Evolutionary conservation across 2,888 invertebrate genomes (phyloP), one percentile per base, ranked within the genome.

Genomic region (Oegoconia quadripuncta): DNA sequence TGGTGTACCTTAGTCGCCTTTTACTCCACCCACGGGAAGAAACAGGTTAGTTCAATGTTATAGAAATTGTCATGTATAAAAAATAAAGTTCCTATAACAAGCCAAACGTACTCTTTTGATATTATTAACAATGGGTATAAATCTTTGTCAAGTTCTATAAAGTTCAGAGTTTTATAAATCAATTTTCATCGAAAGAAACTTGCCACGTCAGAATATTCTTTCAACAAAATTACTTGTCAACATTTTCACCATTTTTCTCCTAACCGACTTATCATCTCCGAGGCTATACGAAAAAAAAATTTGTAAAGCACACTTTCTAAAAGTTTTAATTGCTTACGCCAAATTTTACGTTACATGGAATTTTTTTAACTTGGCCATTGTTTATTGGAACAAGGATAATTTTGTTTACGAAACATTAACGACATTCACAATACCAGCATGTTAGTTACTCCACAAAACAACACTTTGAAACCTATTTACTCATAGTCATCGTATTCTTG

Each of bases 281-380:
- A 43, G 43, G 42, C 45, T 34, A 35, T 39, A 31, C 34, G 44
- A 44, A 52, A 53, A 50, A 44, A 52, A 53, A 50, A 52, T 6
- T 17, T 50, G 48, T 48, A 42, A 47, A 55, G 57, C 39, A 46
- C 42, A 39, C 32, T 46, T 52, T 48, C 47, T 39, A 47, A 57
- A 61, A 59, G 41, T 63, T 66, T 59, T 59, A 62, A 63, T 64
- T 59, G 55, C 54, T 55, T 60, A 48, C 43, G 33, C 39, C 41
- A 48, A 53, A 54, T 41, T 59, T 55, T 34, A 51, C 43, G 48
- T 35, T 48, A 48, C 48, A 47, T 22, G 29, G 47, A 43, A 42
- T 46, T 47, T 36, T 48, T 48, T 50, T 37, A 39, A 42, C 41
- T 46, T 43, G 31, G 41, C 35, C 28, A 36, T 9, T 31, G 18